Percentiles rank a stretch among this genome's conserved stretches.
phyloP scores from a whole-genome alignment of 2,888 invertebrate genomes.

The Polyploca ridens region DNA sequence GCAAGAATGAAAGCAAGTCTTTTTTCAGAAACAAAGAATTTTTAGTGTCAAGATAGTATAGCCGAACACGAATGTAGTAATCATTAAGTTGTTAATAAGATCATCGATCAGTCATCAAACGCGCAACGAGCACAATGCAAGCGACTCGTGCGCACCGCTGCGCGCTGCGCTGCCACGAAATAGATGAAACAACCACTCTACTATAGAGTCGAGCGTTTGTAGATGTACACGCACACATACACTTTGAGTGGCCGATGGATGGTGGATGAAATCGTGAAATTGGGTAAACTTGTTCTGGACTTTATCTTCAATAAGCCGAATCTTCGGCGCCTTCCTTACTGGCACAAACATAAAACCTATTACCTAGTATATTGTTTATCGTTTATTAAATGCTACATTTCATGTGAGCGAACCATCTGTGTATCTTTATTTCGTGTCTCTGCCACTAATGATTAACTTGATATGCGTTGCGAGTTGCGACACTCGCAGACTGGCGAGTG shows the following conservation, averaged over 20 bases:
- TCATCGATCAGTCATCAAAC: neutral
- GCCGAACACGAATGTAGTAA: neutral
- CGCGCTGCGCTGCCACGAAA: neutral
- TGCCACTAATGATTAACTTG: slow-evolving; percentile 10
- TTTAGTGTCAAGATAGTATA: neutral
- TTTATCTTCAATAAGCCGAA: too few species aligned
- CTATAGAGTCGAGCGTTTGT: neutral
- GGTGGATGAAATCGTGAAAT: too few species aligned
- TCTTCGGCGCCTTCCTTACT: too few species aligned
- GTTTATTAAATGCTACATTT: too few species aligned
- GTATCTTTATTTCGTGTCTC: neutral
- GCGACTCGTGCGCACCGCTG: neutral
- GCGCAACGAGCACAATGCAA: neutral
- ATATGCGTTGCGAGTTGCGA: slow-evolving; percentile 12
- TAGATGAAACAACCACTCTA: neutral
- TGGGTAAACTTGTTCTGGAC: too few species aligned
- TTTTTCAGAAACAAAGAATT: neutral
- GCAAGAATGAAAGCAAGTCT: too few species aligned
- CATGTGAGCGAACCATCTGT: neutral
- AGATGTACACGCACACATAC: neutral
- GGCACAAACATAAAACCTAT: too few species aligned
- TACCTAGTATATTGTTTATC: too few species aligned
- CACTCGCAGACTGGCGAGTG: slow-evolving; percentile 8
- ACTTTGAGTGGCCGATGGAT: neutral
- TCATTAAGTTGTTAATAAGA: neutral